Base-by-base conservation (phyloP, 2,113 vertebrate species). In the Rhegmatorhina hoffmannsi region DNA sequence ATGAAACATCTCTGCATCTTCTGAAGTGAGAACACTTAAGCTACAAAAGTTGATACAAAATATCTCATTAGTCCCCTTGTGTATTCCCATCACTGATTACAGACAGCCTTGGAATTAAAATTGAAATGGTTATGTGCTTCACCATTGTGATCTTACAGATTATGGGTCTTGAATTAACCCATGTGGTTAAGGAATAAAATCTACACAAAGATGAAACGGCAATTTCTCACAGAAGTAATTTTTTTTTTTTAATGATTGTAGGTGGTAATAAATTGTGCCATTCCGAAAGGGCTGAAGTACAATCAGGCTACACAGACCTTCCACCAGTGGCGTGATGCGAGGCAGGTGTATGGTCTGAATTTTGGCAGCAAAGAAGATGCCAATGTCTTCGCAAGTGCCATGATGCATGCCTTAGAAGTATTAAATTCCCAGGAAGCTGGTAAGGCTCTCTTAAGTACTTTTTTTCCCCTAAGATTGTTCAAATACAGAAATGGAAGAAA, bases 221-320 rank as follows among this genome's bases (percentile, higher is more conserved):
- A 33, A 19, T 59, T 87, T 68, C 36, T 84, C 82, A 77, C 21
- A 5, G 18, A 40, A 73, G 17, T 90, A 59, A n/a, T 5, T 44
- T 5, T 23, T 25, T 63, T 38, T 38, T 67, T 73, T 75, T 81
- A 10, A 43, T 80, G 16, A 60, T 85, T 96, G 33, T 93, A 99
- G 99, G 99, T 99, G 97, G 99, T 99, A 97, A 99, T 99, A 97
- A 99, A 99, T 96, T 99, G 99, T 98, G 99, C 99, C 99, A 99
- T 99, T 98, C 99, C 99, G 19, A 99, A 99, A 98, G 99, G 99
- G 93, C 98, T 99, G 97, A 99, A 99, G 96, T 99, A 99, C 97
- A 99, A 99, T 98, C 99, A 99, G 97, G 99, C 99, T 93, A 99
- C 99, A 4, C 99, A 99, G 98, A 99, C 99, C 85, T 99, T 99